Conservation (phyloP, 2,113 vertebrate species). For the Peromyscus californicus region DNA sequence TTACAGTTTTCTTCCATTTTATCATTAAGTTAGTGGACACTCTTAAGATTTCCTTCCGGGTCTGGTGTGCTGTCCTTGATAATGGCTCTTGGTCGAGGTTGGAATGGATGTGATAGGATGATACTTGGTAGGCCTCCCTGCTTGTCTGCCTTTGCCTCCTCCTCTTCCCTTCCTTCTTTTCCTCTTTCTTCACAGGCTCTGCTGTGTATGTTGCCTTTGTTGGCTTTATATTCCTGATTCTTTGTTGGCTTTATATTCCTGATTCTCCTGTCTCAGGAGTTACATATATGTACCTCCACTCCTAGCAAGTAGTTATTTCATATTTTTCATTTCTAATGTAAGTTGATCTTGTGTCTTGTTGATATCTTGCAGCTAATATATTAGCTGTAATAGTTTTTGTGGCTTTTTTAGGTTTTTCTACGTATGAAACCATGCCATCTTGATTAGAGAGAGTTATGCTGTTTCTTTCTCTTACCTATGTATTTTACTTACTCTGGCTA, state of each 20-base stretch:
- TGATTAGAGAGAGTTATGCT: not conserved
- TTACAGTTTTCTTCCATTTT: constrained; percentile 32
- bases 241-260: not conserved
- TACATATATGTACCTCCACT: not conserved
- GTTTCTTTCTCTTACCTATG: not conserved
- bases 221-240: not conserved
- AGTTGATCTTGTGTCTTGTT: not conserved
- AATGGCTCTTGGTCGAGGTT: not conserved
- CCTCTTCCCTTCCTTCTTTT: no score
- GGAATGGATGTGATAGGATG: not conserved
- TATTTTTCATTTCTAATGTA: not conserved
- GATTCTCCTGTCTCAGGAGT: not conserved
- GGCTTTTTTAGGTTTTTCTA: not conserved
- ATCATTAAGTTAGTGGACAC: not conserved
- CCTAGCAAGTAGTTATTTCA: not conserved
- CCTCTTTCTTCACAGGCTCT: not conserved
- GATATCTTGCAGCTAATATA: not conserved
- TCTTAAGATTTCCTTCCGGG: constrained; percentile 14
- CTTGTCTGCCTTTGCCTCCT: not conserved
- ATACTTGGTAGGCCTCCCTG: not conserved
- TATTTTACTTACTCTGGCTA: not conserved
- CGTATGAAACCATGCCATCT: not conserved
- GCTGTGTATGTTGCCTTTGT: not conserved
- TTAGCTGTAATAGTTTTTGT: not conserved
- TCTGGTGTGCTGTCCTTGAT: not conserved